Conservation (phyloP, 2,797 vertebrate species). For the Chelon labrosus region DNA sequence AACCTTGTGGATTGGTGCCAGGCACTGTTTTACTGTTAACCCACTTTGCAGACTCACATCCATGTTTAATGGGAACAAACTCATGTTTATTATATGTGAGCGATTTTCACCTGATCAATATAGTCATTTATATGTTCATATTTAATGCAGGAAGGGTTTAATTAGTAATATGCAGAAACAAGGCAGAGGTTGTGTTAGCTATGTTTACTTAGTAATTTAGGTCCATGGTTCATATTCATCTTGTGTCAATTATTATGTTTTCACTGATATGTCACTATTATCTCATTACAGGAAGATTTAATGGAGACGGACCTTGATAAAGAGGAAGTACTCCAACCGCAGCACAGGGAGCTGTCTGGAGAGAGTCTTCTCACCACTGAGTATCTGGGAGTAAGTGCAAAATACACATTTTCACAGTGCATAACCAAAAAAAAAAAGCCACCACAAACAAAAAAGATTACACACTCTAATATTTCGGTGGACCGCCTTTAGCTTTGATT, state of each 20-base stretch:
- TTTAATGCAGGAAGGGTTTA: not conserved
- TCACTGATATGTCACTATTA: not conserved
- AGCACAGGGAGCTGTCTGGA: conserved; percentile 91
- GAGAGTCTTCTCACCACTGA: conserved; percentile 95
- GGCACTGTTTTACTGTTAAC: conserved; percentile 19
- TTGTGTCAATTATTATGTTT: not conserved
- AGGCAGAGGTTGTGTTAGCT: not conserved
- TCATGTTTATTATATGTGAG: not conserved
- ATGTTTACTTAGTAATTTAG: not conserved
- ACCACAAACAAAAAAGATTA: too few species aligned
- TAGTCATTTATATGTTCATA: not conserved
- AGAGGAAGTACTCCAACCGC: conserved; percentile 91
- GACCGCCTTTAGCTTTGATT: too few species aligned
- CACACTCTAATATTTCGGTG: too few species aligned
- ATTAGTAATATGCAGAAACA: not conserved
- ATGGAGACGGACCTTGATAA: conserved; percentile 93
- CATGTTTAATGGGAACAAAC: not conserved
- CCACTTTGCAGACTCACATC: not conserved
- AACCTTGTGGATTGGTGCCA: conserved; percentile 5
- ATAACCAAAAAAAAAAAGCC: too few species aligned
- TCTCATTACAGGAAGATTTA: conserved; percentile 86
- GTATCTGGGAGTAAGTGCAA: conserved; percentile 92
- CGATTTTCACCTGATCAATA: not conserved
- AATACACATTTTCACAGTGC: not conserved
- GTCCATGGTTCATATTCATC: not conserved